Percentiles rank a stretch among this genome's conserved stretches.
Evolutionary conservation across 2,888 invertebrate genomes (phyloP).

Genomic region (Acleris literana): DNA sequence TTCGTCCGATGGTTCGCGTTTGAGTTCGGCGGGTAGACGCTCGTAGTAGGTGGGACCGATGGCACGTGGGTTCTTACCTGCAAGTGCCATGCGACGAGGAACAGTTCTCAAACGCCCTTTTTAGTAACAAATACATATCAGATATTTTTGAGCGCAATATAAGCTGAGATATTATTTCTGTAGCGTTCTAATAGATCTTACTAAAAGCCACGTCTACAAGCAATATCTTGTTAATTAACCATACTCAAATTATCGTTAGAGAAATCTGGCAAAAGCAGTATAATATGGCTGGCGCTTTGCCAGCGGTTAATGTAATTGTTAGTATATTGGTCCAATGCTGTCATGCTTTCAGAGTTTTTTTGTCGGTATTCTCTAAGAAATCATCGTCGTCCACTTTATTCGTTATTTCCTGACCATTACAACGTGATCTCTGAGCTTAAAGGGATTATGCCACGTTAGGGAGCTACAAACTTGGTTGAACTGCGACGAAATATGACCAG

Average conservation of each 20-base stretch:
- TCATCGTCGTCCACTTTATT: no score
- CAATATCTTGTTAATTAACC: slow-evolving; percentile 39
- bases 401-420: no score
- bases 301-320: slow-evolving; percentile 57
- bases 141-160: neutral
- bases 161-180: neutral
- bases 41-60: no score
- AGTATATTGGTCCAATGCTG: slow-evolving; percentile 44
- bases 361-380: slow-evolving; percentile 5
- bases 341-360: slow-evolving; percentile 26
- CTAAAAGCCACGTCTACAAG: slow-evolving; percentile 2
- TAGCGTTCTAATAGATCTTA: no score
- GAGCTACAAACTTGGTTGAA: neutral
- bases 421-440: neutral
- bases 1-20: no score
- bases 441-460: neutral
- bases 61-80: no score
- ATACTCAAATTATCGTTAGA: slow-evolving; percentile 43
- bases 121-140: no score
- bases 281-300: slow-evolving; percentile 43
- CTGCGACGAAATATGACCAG: neutral
- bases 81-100: no score
- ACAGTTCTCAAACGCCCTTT: no score
- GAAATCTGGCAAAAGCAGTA: slow-evolving; percentile 43
- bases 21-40: no score